Base-by-base conservation (phyloP, 2,888 invertebrate genomes). In the Hemithea aestivaria region DNA sequence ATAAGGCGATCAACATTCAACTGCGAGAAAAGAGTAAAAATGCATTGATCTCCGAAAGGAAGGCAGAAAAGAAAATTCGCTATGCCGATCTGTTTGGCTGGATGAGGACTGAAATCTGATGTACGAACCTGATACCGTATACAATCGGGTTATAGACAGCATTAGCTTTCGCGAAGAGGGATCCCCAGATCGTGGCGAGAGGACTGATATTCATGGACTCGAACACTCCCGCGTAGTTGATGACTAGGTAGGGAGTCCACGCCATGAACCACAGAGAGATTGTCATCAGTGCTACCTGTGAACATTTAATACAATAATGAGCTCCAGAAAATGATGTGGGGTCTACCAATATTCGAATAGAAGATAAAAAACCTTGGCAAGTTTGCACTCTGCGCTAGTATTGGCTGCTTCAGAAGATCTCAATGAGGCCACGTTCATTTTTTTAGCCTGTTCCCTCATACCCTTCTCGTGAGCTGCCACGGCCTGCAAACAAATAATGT, bases 141-240 rank as follows among this genome's bases (percentile, higher is more conserved):
- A 96, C 95, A 70, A 96, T 94, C 11, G 96, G 96, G 80, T 96
- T 96, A 88, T 96, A 96, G 45, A 94, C 93, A 48, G 95, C 94
- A 61, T 95, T 96, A 47, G 96, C 94, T 82, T 97, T 97, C 42
- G 96, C 96, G 72, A 97, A 96, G 56, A 96, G 90, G 21, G 96
- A 95, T 34, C 95, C 94, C 94, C 95, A 95, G 75, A 96, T 95
- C 36, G 95, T 95, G 51, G 92, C 92, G 51, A 96, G 83, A 8
- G 96, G 96, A 51, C 90, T 93, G 57, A 96, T 91, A 28, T 90
- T 91, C 26, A 89, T 88, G 39, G 90, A 89, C 59, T 93, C 91
- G 65, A 95, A 94, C 37, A 95, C 91, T 26, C 96, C 96, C 46
- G 92, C 87, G 66, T 89, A 93, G 76, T 96, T 95, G 66, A 96